Percentiles rank a stretch among this genome's conserved stretches.
Conservation (phyloP, 2,113 vertebrate genomes). For the Donacobius atricapilla region DNA sequence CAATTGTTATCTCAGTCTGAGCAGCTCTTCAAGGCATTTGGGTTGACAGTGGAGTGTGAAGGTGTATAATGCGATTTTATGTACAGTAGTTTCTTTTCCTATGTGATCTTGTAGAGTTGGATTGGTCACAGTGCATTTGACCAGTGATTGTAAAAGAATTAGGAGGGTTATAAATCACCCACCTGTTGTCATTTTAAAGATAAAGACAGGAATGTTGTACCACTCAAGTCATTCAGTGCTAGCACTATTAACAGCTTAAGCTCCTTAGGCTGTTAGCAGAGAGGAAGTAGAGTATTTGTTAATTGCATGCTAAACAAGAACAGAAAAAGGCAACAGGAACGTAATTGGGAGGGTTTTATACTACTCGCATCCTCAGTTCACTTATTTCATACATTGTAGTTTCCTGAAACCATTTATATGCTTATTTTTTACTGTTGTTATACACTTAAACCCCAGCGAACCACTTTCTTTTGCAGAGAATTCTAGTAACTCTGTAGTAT, state of each 20-base stretch:
- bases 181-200: conserved; percentile 61
- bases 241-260: conserved; percentile 36
- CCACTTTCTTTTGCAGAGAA: neutral
- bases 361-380: conserved; percentile 27
- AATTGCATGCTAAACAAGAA: conserved; percentile 69
- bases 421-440: neutral
- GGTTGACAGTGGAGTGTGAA: conserved; percentile 31
- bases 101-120: conserved; percentile 26
- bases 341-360: conserved; percentile 25
- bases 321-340: conserved; percentile 23
- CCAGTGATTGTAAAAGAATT: conserved; percentile 61
- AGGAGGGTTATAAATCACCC: conserved; percentile 58
- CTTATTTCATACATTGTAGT: conserved; percentile 12
- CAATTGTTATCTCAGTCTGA: neutral
- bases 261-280: conserved; percentile 39
- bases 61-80: neutral
- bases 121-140: conserved; percentile 44
- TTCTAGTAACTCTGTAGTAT: neutral
- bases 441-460: neutral
- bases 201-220: conserved; percentile 61
- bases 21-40: neutral
- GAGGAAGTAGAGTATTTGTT: conserved; percentile 74
- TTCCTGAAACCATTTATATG: conserved; percentile 58
- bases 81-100: conserved; percentile 32
- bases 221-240: conserved; percentile 38